Conservation (phyloP, 1,140 invertebrate genomes). For the Megalopta genalis region DNA sequence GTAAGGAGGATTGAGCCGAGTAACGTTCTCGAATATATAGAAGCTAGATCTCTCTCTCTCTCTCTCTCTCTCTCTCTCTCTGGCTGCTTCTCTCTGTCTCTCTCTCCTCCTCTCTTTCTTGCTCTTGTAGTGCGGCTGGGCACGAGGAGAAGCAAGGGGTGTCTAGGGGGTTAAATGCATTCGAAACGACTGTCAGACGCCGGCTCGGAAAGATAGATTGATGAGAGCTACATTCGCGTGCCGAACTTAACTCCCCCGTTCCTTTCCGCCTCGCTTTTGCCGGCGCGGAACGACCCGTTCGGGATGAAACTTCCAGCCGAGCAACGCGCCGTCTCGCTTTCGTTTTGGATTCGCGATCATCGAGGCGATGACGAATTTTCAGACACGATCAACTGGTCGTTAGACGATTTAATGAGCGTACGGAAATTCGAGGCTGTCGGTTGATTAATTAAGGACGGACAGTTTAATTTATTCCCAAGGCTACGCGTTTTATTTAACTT, state of each 20-base stretch:
- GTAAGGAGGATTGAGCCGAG: conserved; percentile 49
- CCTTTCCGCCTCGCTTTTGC: conserved; percentile 60
- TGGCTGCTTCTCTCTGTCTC: too few species aligned
- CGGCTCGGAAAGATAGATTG: conserved; percentile 73
- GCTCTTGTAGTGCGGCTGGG: background rate
- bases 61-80: too few species aligned
- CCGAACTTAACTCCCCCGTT: conserved; percentile 64
- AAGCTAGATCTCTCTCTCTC: conserved; percentile 51
- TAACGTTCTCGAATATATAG: conserved; percentile 40
- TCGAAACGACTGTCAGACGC: conserved; percentile 74
- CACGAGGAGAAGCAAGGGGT: background rate
- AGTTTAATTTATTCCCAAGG: too few species aligned
- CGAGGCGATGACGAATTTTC: background rate
- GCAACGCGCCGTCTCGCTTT: background rate
- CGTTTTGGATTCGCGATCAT: background rate
- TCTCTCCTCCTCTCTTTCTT: too few species aligned
- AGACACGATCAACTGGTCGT: background rate
- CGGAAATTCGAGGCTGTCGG: too few species aligned
- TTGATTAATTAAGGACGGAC: too few species aligned
- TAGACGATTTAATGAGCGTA: background rate
- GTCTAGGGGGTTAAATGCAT: conserved; percentile 67
- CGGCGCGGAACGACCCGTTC: conserved; percentile 65
- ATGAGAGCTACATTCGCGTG: conserved; percentile 73
- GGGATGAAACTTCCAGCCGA: conserved; percentile 68
- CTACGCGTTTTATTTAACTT: too few species aligned